A percentile compares a stretch with the other conserved stretches of the same genome.
Conservation (phyloP, 2,113 vertebrate species). For the Cynocephalus volans region DNA sequence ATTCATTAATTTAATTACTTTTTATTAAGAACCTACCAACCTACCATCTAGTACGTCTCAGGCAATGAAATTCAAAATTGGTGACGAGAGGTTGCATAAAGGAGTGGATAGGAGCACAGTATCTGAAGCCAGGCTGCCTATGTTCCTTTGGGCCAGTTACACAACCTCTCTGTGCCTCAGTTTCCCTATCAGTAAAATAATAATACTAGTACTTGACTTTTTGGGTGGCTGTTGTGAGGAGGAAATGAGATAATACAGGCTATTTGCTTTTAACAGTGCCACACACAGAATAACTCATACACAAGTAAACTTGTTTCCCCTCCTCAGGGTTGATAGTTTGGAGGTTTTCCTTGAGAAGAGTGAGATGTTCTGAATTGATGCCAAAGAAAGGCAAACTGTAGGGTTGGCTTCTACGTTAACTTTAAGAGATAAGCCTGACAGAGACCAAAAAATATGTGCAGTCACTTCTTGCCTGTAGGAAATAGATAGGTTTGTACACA, state of each 20-base stretch:
- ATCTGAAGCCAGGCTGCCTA: neutral
- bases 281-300: neutral
- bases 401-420: neutral
- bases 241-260: neutral
- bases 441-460: neutral
- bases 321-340: neutral
- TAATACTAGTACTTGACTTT: neutral
- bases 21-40: neutral
- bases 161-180: neutral
- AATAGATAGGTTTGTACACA: neutral
- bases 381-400: neutral
- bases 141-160: neutral
- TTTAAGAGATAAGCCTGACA: neutral
- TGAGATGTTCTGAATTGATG: neutral
- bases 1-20: neutral
- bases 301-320: neutral
- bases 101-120: neutral
- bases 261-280: neutral
- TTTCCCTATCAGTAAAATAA: neutral
- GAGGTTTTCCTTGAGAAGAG: neutral
- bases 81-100: neutral
- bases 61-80: no score
- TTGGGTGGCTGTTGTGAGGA: neutral
- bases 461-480: neutral
- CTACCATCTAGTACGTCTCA: neutral